Evolutionary conservation across 30 jellyfish, hydroid and myxozoan species (phyloP).

Genomic region (Aurelia aurita): DNA sequence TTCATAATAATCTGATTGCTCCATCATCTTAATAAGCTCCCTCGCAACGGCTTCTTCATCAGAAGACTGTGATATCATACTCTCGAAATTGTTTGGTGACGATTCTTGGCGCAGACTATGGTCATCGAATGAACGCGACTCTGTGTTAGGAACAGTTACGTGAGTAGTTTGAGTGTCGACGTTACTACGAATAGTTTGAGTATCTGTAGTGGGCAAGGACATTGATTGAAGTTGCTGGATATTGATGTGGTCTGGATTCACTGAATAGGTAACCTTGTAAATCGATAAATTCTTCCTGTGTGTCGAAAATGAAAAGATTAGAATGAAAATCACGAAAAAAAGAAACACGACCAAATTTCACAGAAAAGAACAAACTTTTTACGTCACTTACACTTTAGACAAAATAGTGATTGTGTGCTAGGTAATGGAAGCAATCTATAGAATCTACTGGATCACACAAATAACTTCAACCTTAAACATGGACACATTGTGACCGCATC

Average conservation of each 20-base stretch:
- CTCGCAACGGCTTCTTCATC: slow-evolving; percentile 64
- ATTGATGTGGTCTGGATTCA: slow-evolving; percentile 30
- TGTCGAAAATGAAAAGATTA: too few relatives aligned
- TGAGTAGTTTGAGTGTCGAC: background rate
- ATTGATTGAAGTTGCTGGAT: background rate
- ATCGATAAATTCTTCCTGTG: slow-evolving; percentile 11
- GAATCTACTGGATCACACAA: too few relatives aligned
- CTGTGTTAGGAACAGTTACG: background rate
- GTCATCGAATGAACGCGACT: background rate
- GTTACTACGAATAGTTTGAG: background rate
- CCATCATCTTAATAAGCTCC: slow-evolving; percentile 57
- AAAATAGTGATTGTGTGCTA: too few relatives aligned
- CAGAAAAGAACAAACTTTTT: too few relatives aligned
- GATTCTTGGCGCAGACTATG: background rate
- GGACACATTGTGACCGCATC: too few relatives aligned
- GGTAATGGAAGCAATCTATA: too few relatives aligned
- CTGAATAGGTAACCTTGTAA: slow-evolving; percentile 15
- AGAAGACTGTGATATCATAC: slow-evolving; percentile 38
- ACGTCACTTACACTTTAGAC: too few relatives aligned
- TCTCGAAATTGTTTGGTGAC: slow-evolving; percentile 29
- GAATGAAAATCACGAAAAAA: too few relatives aligned
- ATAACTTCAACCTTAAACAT: too few relatives aligned
- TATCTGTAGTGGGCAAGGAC: background rate
- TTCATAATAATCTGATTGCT: slow-evolving; percentile 16
- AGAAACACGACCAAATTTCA: too few relatives aligned